Conservation (phyloP, 2,888 invertebrate species). For the Tineola bisselliella region DNA sequence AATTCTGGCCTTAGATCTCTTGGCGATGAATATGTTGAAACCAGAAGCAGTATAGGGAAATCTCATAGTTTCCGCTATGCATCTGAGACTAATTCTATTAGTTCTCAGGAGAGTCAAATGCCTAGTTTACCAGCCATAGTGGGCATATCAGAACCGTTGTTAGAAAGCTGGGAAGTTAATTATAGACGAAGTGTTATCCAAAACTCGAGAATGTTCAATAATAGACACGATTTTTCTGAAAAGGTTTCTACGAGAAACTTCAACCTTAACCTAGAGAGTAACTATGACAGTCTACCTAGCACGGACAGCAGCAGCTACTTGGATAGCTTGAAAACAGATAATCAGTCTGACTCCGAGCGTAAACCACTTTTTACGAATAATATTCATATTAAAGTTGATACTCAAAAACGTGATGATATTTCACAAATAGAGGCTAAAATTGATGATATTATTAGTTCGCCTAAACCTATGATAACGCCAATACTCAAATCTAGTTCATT, state of each 20-base stretch:
- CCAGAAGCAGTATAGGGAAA: slow-evolving; percentile 72
- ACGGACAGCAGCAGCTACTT: slow-evolving; percentile 55
- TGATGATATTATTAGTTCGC: slow-evolving; percentile 64
- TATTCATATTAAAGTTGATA: slow-evolving; percentile 48
- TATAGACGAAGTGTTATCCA: slow-evolving; percentile 48
- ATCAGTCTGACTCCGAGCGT: slow-evolving; percentile 32
- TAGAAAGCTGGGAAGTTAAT: slow-evolving; percentile 64
- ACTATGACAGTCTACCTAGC: slow-evolving; percentile 56
- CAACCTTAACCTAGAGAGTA: slow-evolving; percentile 41
- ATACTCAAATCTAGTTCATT: slow-evolving; percentile 65
- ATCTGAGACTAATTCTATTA: slow-evolving; percentile 57
- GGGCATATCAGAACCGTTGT: slow-evolving; percentile 58
- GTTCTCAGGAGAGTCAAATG: slow-evolving; percentile 60
- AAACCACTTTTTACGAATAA: slow-evolving; percentile 51
- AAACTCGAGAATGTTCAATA: slow-evolving; percentile 22
- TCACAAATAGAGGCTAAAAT: slow-evolving; percentile 66
- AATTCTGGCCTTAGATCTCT: slow-evolving; percentile 46
- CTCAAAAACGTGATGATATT: slow-evolving; percentile 55
- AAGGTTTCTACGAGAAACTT: slow-evolving; percentile 55
- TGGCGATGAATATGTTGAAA: slow-evolving; percentile 54
- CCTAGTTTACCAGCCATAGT: slow-evolving; percentile 63
- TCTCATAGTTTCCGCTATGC: slow-evolving; percentile 77
- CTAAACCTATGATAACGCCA: slow-evolving; percentile 58
- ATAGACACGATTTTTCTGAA: slow-evolving; percentile 48
- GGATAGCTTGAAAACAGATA: slow-evolving; percentile 55